Base-by-base conservation (phyloP, 92 coral and sea anemone species). In the Parazoanthus swiftii region DNA sequence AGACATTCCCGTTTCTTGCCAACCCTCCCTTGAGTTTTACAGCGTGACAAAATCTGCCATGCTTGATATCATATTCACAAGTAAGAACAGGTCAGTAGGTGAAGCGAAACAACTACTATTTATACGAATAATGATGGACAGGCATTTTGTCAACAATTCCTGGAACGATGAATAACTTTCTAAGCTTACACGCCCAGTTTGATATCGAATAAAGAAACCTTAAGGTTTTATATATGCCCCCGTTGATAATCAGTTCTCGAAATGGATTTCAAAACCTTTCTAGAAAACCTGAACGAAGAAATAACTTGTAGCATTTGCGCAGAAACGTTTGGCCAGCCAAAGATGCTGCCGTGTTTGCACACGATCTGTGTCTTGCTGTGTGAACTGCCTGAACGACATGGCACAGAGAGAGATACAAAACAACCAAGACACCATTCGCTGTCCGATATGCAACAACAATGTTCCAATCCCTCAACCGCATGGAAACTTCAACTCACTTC, bases 181-280 rank as follows among this genome's bases (percentile, higher is more conserved):
- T 58, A 58, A 58, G 70, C 20, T 8, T 20, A 63, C 70, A 63
- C 70, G 8, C 70, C 8, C 70, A 18, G 70, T 63, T 63, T 63
- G 25, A 63, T 23, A 63, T 63, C 14, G 70, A 63, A 16, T 16
- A 51, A 11, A 14, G 59, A 54, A 54, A 54, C 59, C 16, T 54
- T 14, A 3, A 54, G 13, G 59, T 11, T 11, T 54, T 54, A 14
- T 13, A 2, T 54, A 14, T 13, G 14, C 70, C 8, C 8, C 26
- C 70, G 4, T 63, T 63, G 7, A 8, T 63, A 6, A 23, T 15
- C 66, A 3, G 8, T 23, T 58, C 21, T 11, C 18, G 1, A 58
- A 13, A 82, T 82, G 77, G 86, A 82, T 65, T 44, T 83, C 26
- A 33, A 83, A 83, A 83, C 77, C 0, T 35, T 67, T 18, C 29